Evolutionary conservation across 37 sponge, comb jelly and placozoan genomes (phyloP).

Genomic region (Ianthella basta): DNA sequence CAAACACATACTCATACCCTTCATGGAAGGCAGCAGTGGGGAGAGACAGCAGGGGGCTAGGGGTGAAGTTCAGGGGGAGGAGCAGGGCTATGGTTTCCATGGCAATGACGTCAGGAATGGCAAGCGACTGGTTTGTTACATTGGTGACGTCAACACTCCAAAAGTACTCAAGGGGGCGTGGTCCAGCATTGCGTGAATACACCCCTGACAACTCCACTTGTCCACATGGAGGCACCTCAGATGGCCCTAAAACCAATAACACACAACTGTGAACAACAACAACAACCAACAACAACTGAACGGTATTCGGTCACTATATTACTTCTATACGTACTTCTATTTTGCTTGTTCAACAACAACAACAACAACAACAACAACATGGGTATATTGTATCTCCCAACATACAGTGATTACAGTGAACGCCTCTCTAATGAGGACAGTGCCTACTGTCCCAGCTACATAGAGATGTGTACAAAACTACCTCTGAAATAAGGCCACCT

Average conservation of each 20-base stretch:
- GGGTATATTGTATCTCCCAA: too few relatives aligned
- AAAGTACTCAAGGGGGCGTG: conserved; percentile 32
- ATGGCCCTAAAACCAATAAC: not conserved
- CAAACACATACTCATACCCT: conserved; percentile 13
- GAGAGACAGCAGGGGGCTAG: not conserved
- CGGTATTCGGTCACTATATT: too few relatives aligned
- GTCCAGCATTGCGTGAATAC: conserved; percentile 49
- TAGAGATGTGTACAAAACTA: too few relatives aligned
- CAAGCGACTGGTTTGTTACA: not conserved
- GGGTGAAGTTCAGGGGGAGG: conserved; percentile 23
- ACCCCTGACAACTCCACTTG: conserved; percentile 36
- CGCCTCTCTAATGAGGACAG: too few relatives aligned
- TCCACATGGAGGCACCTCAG: conserved; percentile 46
- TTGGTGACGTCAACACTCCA: conserved; percentile 39
- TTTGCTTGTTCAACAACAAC: too few relatives aligned
- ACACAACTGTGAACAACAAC: too few relatives aligned
- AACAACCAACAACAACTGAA: too few relatives aligned
- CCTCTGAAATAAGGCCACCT: too few relatives aligned
- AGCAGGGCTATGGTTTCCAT: not conserved
- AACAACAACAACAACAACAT: too few relatives aligned
- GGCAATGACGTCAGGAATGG: conserved; percentile 25
- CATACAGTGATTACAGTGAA: too few relatives aligned
- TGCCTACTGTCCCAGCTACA: too few relatives aligned
- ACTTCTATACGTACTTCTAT: too few relatives aligned
- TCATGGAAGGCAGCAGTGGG: not conserved